phyloP scores from a whole-genome alignment of 2,113 vertebrate genomes.

The Diadophis punctatus region DNA sequence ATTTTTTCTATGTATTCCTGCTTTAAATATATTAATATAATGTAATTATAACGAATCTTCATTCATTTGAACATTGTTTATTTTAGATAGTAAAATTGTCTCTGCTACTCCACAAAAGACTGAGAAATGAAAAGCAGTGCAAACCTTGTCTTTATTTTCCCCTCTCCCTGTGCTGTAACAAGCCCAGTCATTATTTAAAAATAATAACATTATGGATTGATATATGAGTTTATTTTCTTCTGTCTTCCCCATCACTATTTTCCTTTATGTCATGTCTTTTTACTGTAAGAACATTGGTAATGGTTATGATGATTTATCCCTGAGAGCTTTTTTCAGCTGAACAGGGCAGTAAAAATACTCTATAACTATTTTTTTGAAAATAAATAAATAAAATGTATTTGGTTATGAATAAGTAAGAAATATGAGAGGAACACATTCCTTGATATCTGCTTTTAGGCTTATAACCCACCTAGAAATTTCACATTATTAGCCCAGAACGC shows the following conservation, averaged over 20 bases:
- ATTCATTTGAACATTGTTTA: not conserved
- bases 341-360: not conserved
- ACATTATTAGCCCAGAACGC: not conserved
- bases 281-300: not conserved
- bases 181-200: not conserved
- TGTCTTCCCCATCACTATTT: not conserved
- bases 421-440: not conserved
- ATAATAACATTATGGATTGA: not conserved
- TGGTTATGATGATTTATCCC: not conserved
- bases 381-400: not conserved
- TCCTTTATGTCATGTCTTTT: not conserved
- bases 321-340: not conserved
- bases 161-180: not conserved
- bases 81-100: not conserved
- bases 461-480: not conserved
- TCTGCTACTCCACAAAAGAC: not conserved
- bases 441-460: not conserved
- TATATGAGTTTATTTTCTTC: not conserved
- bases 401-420: not conserved
- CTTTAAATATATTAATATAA: not conserved
- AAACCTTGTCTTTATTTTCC: not conserved
- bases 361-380: not conserved
- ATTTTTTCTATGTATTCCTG: not conserved
- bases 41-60: not conserved
- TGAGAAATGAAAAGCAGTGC: not conserved